phyloP scores from a whole-genome alignment of 2,888 invertebrate species.

The Archips crataeganus region DNA sequence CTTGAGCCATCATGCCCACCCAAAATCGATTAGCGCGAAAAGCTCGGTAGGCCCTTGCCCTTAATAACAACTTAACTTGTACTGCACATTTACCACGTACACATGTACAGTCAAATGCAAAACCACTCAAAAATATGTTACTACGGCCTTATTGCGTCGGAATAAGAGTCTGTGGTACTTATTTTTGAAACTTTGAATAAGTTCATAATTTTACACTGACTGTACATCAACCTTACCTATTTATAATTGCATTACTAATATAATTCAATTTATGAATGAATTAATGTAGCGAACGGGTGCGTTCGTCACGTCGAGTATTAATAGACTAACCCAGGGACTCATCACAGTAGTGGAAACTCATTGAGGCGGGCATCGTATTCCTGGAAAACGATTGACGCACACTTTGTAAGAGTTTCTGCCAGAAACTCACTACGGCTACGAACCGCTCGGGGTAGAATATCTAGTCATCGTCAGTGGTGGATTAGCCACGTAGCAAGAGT shows the following conservation, averaged over 20 bases:
- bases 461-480: too few relatives aligned
- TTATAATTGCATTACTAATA: conserved; percentile 32
- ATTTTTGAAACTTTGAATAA: too few relatives aligned
- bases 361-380: conserved; percentile 57
- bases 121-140: too few relatives aligned
- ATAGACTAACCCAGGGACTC: conserved; percentile 58
- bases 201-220: too few relatives aligned
- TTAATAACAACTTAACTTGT: background rate
- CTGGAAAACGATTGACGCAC: conserved; percentile 57
- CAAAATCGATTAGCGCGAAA: too few relatives aligned
- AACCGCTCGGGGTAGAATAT: too few relatives aligned
- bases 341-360: conserved; percentile 60
- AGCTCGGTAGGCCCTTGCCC: background rate
- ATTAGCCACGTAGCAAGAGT: too few relatives aligned
- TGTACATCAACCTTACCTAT: conserved; percentile 8
- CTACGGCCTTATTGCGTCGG: too few relatives aligned
- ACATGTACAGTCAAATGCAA: too few relatives aligned
- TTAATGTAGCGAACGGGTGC: conserved; percentile 51
- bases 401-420: conserved; percentile 22
- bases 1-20: too few relatives aligned
- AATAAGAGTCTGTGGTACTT: too few relatives aligned
- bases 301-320: conserved; percentile 65
- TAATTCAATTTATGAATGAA: conserved; percentile 55
- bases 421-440: background rate
- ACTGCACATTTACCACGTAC: conserved; percentile 5